These are phyloP conservation scores for Drosophila baimaii DNA, from an alignment of 1,140 invertebrate species.

Conservation along the genomic window DNA sequence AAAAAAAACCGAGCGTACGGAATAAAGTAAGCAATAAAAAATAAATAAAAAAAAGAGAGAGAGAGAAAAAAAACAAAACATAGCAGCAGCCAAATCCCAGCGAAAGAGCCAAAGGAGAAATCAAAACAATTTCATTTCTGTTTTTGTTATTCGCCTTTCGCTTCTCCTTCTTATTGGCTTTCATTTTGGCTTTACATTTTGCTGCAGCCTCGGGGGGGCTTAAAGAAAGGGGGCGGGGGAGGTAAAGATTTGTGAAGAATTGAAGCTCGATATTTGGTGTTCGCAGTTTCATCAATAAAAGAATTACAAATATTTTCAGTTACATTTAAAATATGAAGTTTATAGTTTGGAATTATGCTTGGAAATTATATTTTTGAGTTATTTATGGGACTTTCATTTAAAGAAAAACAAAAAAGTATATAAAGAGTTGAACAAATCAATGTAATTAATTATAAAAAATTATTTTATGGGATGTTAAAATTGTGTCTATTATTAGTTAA, in stretches of 20 bases:
- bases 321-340: no score
- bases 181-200: conserved; percentile 13
- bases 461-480: no score
- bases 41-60: conserved; percentile 4
- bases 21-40: conserved; percentile 62
- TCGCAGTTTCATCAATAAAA: not conserved
- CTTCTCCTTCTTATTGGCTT: conserved; percentile 31
- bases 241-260: conserved; percentile 3
- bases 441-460: no score
- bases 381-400: no score
- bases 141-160: conserved; percentile 23
- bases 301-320: not conserved
- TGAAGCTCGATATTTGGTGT: not conserved
- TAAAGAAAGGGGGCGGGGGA: not conserved
- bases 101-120: conserved; percentile 66
- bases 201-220: not conserved
- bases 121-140: conserved; percentile 45
- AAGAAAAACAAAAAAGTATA: no score
- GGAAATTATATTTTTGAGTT: no score
- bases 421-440: no score
- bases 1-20: conserved; percentile 50
- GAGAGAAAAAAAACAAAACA: conserved; percentile 13
- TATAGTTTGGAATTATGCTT: no score
- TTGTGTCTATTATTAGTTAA: no score
- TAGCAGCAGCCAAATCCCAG: conserved; percentile 37